Evolutionary conservation across 2,113 vertebrate genomes (phyloP), one percentile per base, ranked within the genome.

Genomic region (Sardina pilchardus): DNA sequence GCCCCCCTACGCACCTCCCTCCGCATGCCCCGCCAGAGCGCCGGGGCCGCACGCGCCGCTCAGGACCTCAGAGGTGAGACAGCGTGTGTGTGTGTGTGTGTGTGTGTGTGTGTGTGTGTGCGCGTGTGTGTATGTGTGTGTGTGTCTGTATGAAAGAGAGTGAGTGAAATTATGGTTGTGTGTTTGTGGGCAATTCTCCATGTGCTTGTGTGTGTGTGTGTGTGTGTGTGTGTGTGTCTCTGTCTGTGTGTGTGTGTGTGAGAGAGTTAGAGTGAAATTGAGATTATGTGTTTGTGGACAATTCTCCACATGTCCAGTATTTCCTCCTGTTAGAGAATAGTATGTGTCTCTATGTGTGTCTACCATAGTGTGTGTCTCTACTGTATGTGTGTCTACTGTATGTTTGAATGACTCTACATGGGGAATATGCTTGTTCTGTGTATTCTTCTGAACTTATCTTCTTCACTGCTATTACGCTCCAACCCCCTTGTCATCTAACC

Each of bases 11-110:
- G 98, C 83, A 97, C 97, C 0, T 98, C 97, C 26, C 96, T 99
- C 82, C 95, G 98, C 43, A 97, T 98, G 97, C 97, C 97, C 6
- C 96, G 97, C 67, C 97, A 99, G 93, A 97, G 95, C 87, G 89
- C 96, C 89, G 95, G 94, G 0, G 92, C 95, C 3, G 94, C 93
- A 75, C 95, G 96, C 30, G 89, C 94, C 0, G 96, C 95, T 82
- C 96, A 96, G 91, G 97, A 99, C 86, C 94, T 96, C 85, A 92
- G 97, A 97, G 98, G 98, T 99, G 81, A 71, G 63, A 2, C 6
- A 2, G 26, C 9, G 12, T 1, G 26, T 9, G 10, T 24, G 56
- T 63, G 56, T 63, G 19, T 63, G 56, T 63, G 26, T 67, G 21
- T 44, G 53, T 56, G 39, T 36, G 30, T 42, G 63, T 71, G 63